phyloP scores from a whole-genome alignment of 2,888 invertebrate species.

The Spialia ferax region DNA sequence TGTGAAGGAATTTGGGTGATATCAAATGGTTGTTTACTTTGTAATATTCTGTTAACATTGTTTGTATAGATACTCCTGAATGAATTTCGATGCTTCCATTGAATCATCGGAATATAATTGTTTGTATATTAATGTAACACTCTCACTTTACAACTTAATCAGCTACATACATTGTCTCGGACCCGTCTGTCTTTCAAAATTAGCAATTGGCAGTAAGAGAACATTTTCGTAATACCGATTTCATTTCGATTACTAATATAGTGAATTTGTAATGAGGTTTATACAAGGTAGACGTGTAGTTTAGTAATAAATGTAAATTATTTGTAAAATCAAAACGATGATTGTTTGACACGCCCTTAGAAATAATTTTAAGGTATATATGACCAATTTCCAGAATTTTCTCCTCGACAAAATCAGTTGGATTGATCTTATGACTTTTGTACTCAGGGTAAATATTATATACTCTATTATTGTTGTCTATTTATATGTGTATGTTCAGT shows the following conservation, averaged over 20 bases:
- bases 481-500: constrained; percentile 64
- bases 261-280: constrained; percentile 84
- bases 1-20: constrained; percentile 84
- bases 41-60: constrained; percentile 39
- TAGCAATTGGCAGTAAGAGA: constrained; percentile 30
- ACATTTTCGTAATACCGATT: constrained; percentile 47
- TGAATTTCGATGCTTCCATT: constrained; percentile 37
- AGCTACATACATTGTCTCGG: constrained; percentile 26
- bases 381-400: constrained; percentile 78
- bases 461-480: constrained; percentile 66
- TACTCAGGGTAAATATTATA: constrained; percentile 79
- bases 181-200: constrained; percentile 36
- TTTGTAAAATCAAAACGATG: constrained; percentile 61
- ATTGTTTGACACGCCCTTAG: constrained; percentile 66
- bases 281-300: constrained; percentile 85
- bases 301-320: constrained; percentile 77
- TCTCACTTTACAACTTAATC: constrained; percentile 29
- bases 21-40: constrained; percentile 71
- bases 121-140: constrained; percentile 27
- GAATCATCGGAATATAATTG: constrained; percentile 20
- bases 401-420: constrained; percentile 64
- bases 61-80: constrained; percentile 28
- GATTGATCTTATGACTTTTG: constrained; percentile 82
- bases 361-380: constrained; percentile 74
- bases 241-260: constrained; percentile 54